Evolutionary conservation across 1,140 invertebrate genomes (phyloP).

Genomic region (Drosophila grimshawi): DNA sequence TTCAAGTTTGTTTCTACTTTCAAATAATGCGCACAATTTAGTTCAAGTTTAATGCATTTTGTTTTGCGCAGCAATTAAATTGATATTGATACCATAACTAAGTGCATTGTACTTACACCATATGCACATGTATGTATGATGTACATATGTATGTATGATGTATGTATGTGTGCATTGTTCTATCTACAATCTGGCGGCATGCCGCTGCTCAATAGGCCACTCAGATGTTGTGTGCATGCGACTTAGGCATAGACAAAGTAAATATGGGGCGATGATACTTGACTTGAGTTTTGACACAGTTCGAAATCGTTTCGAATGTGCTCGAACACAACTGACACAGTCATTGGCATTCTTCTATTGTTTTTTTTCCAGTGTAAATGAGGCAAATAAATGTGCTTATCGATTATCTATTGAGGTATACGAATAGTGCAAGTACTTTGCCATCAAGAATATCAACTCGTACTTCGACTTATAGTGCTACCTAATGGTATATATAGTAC

Average conservation of each 20-base stretch:
- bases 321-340: slow-evolving; percentile 23
- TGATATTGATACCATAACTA: slow-evolving; percentile 20
- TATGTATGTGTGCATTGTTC: not conserved
- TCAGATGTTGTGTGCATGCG: not conserved
- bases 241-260: slow-evolving; percentile 5
- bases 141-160: not conserved
- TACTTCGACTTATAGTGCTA: not conserved
- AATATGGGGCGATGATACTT: slow-evolving; percentile 62
- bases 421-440: not conserved
- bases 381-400: not conserved
- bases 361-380: slow-evolving; percentile 4
- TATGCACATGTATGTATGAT: slow-evolving; percentile 1
- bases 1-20: slow-evolving; percentile 21
- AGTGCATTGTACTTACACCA: slow-evolving; percentile 6
- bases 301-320: slow-evolving; percentile 42
- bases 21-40: slow-evolving; percentile 45
- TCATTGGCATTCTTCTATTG: slow-evolving; percentile 1
- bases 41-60: slow-evolving; percentile 70
- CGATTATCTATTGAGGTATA: slow-evolving; percentile 32
- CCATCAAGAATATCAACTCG: not conserved
- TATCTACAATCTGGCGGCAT: slow-evolving; percentile 58
- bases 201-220: slow-evolving; percentile 38
- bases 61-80: slow-evolving; percentile 63
- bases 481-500: not conserved
- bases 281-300: slow-evolving; percentile 78